Conservation (phyloP, 2,888 invertebrate genomes). For the Chydorus sphaericus region DNA sequence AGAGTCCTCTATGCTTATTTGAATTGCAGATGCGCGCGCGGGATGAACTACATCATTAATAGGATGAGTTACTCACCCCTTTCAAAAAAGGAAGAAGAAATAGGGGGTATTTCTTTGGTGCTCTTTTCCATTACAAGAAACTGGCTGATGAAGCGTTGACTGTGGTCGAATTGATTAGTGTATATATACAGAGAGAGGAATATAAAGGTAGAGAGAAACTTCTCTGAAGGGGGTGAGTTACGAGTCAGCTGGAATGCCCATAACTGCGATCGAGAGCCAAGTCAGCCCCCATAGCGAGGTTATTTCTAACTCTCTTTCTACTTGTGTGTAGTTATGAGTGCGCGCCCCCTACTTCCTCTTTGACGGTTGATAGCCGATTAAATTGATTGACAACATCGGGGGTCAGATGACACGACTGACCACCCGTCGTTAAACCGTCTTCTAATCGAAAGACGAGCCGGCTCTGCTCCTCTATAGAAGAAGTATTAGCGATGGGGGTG, state of each 20-base stretch:
- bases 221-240: constrained; percentile 2
- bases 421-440: not conserved
- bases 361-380: constrained; percentile 8
- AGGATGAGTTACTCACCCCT: not conserved
- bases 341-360: not conserved
- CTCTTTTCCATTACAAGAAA: not conserved
- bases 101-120: not conserved
- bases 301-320: no score
- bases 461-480: no score
- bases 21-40: constrained; percentile 1
- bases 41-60: constrained; percentile 6
- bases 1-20: constrained; percentile 1
- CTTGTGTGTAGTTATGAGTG: no score
- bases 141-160: constrained; percentile 3
- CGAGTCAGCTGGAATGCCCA: constrained; percentile 3
- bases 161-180: constrained; percentile 6
- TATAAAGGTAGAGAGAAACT: not conserved
- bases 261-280: not conserved
- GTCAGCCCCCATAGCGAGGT: no score
- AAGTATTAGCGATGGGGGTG: no score
- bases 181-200: not conserved
- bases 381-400: constrained; percentile 1
- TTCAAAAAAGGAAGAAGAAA: no score
- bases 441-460: constrained; percentile 1
- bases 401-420: constrained; percentile 5